These are phyloP conservation scores for Odontomyia ornata DNA, from an alignment of 2,888 invertebrate species.

Conservation along the genomic window DNA sequence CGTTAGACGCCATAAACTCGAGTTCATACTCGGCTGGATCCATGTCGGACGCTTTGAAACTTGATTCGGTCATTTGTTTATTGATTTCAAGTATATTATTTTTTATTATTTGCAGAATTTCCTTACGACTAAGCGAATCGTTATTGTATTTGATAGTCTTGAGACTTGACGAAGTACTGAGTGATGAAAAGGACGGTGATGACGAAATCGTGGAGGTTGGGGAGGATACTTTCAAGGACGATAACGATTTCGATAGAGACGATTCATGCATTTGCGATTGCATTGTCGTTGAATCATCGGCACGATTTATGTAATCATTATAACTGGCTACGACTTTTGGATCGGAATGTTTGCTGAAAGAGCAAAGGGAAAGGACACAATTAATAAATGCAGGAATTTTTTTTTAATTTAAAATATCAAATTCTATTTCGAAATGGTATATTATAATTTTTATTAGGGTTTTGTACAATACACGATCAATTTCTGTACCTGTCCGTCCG, in stretches of 20 bases:
- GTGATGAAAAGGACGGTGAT: conserved; percentile 27
- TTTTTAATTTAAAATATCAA: too few relatives aligned
- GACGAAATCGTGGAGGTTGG: conserved; percentile 10
- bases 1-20: neutral
- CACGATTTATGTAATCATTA: conserved; percentile 49
- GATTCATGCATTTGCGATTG: neutral
- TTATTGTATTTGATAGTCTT: neutral
- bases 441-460: too few relatives aligned
- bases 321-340: conserved; percentile 48
- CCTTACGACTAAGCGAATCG: conserved; percentile 34
- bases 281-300: conserved; percentile 21
- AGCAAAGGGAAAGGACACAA: too few relatives aligned
- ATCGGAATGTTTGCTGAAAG: conserved; percentile 48
- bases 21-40: neutral
- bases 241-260: conserved; percentile 7
- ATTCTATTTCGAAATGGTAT: too few relatives aligned
- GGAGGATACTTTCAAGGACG: neutral
- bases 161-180: neutral
- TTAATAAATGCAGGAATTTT: conserved; percentile 8
- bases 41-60: neutral
- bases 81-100: conserved; percentile 45
- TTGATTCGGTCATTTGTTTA: conserved; percentile 41
- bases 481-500: too few relatives aligned
- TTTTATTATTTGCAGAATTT: conserved; percentile 45
- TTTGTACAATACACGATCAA: too few relatives aligned